Conservation (phyloP, 2,797 vertebrate species). For the Chromis chromis region DNA sequence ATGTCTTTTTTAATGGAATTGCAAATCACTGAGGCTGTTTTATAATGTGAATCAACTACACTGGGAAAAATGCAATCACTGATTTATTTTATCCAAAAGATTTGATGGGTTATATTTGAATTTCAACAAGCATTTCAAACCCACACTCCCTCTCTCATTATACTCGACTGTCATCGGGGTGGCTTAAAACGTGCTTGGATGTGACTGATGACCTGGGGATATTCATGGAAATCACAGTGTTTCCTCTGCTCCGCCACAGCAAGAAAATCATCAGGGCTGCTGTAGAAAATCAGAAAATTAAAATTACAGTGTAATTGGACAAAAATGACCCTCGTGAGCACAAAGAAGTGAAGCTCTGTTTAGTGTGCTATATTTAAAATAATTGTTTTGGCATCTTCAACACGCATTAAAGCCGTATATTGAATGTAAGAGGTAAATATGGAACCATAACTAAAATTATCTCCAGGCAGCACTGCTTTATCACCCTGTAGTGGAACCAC, state of each 20-base stretch:
- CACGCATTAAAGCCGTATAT: conserved; percentile 22
- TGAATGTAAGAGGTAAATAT: conserved; percentile 49
- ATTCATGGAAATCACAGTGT: conserved; percentile 27
- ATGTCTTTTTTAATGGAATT: neutral
- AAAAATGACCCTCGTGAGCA: conserved; percentile 26
- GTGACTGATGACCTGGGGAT: conserved; percentile 39
- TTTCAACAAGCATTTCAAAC: conserved; percentile 32
- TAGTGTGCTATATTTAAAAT: conserved; percentile 20
- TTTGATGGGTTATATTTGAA: conserved; percentile 24
- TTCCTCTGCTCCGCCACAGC: conserved; percentile 14
- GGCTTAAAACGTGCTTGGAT: conserved; percentile 31
- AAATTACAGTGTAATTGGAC: conserved; percentile 20
- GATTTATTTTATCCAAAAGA: conserved; percentile 41
- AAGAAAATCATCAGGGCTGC: conserved; percentile 15
- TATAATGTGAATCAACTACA: conserved; percentile 12
- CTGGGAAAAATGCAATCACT: conserved; percentile 25
- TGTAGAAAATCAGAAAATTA: conserved; percentile 10
- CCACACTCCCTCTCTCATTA: conserved; percentile 7
- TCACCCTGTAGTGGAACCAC: conserved; percentile 34
- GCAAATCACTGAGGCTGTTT: conserved; percentile 15
- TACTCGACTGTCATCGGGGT: conserved; percentile 15
- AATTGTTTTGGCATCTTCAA: conserved; percentile 46
- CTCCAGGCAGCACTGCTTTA: conserved; percentile 41
- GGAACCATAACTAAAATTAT: conserved; percentile 51
- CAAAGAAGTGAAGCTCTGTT: conserved; percentile 10